Evolutionary conservation across 2,888 invertebrate species (phyloP).

Genomic region (Smittia aterrima): DNA sequence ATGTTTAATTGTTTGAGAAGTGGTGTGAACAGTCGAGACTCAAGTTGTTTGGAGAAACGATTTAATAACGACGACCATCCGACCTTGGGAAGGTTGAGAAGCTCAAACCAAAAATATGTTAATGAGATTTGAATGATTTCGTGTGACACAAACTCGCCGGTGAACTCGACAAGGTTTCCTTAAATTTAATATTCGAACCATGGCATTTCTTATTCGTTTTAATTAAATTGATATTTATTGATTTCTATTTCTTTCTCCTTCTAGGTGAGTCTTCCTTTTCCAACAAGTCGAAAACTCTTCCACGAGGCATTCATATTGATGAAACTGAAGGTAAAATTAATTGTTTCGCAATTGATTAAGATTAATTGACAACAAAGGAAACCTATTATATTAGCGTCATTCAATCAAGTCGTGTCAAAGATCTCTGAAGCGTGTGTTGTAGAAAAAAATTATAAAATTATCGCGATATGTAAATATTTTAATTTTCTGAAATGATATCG

Average conservation of each 20-base stretch:
- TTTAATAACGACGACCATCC: constrained; percentile 4
- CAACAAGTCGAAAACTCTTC: constrained; percentile 54
- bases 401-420: neutral
- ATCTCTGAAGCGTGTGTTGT: neutral
- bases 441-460: no score
- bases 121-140: neutral
- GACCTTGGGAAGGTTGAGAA: constrained; percentile 41
- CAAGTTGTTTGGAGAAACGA: neutral
- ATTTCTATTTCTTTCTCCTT: constrained; percentile 45
- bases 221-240: neutral
- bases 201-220: neutral
- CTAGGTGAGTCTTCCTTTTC: constrained; percentile 52
- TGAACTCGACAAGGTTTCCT: constrained; percentile 21
- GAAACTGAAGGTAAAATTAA: constrained; percentile 44
- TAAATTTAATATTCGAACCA: neutral
- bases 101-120: neutral
- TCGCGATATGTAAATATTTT: neutral
- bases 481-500: neutral
- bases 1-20: neutral
- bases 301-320: constrained; percentile 53
- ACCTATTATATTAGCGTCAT: constrained; percentile 17
- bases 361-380: neutral
- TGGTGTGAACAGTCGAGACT: neutral
- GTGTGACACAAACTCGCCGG: neutral
- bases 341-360: constrained; percentile 8